Evolutionary conservation across 2,888 invertebrate species (phyloP).

Genomic region (Acrobasis suavella): DNA sequence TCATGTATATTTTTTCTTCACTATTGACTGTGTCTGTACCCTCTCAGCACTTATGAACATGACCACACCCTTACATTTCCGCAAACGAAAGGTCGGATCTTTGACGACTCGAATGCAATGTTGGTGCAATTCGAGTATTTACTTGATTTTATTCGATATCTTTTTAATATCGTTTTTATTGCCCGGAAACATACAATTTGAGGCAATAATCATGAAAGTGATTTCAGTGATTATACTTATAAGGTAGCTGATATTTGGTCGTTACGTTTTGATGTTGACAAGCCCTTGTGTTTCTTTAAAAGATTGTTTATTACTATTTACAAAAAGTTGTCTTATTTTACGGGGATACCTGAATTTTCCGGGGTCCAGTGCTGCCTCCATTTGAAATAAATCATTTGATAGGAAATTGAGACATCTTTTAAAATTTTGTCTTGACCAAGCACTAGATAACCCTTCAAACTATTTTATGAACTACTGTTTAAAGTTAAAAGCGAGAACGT

Average conservation of each 20-base stretch:
- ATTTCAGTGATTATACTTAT: constrained; percentile 5
- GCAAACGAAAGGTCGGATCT: constrained; percentile 10
- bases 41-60: background rate
- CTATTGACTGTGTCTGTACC: background rate
- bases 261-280: background rate
- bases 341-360: too few species aligned
- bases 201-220: constrained; percentile 12
- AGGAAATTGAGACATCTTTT: too few species aligned
- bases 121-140: constrained; percentile 5
- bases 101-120: constrained; percentile 1
- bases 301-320: background rate
- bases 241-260: background rate
- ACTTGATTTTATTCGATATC: constrained; percentile 8
- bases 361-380: too few species aligned
- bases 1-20: too few species aligned
- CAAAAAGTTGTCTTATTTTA: too few species aligned
- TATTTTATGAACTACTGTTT: too few species aligned
- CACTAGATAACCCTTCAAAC: too few species aligned
- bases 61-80: background rate
- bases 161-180: constrained; percentile 13
- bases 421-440: too few species aligned
- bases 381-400: too few species aligned
- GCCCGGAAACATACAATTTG: constrained; percentile 11
- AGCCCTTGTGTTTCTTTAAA: background rate
- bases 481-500: too few species aligned